Evolutionary conservation across 2,113 vertebrate species (phyloP).

Genomic region (Pteropus alecto): DNA sequence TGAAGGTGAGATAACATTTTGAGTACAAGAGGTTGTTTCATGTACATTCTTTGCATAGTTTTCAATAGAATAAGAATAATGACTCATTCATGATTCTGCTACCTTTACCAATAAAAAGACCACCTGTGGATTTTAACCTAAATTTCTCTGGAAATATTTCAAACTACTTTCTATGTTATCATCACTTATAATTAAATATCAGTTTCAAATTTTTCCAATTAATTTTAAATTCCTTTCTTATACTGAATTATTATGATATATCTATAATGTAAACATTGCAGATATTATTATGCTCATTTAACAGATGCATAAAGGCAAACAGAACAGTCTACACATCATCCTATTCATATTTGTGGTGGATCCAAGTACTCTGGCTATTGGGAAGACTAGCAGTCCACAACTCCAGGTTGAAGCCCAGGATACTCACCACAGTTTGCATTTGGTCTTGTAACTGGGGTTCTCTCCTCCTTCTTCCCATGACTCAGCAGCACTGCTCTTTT

Average conservation of each 20-base stretch:
- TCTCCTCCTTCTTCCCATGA: too few relatives aligned
- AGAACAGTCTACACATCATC: neutral
- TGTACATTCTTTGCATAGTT: neutral
- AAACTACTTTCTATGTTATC: neutral
- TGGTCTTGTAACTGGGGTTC: neutral
- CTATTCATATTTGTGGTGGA: neutral
- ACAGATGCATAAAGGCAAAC: neutral
- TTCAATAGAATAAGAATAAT: constrained; percentile 12
- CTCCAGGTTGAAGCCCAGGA: neutral
- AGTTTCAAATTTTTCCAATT: neutral
- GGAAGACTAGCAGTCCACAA: neutral
- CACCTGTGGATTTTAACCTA: neutral
- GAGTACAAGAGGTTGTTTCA: neutral
- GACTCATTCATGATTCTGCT: neutral
- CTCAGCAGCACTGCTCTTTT: too few relatives aligned
- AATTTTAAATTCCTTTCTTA: neutral
- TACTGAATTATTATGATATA: neutral
- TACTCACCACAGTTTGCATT: neutral
- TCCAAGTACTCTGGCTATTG: neutral
- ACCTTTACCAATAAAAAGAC: neutral
- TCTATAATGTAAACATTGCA: neutral
- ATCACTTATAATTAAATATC: neutral
- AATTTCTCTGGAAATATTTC: neutral
- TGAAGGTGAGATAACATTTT: neutral
- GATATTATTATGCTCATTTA: neutral